phyloP scores from a whole-genome alignment of 35 echinoderm and acorn worm genomes.

The Ophiothrix spiculata region DNA sequence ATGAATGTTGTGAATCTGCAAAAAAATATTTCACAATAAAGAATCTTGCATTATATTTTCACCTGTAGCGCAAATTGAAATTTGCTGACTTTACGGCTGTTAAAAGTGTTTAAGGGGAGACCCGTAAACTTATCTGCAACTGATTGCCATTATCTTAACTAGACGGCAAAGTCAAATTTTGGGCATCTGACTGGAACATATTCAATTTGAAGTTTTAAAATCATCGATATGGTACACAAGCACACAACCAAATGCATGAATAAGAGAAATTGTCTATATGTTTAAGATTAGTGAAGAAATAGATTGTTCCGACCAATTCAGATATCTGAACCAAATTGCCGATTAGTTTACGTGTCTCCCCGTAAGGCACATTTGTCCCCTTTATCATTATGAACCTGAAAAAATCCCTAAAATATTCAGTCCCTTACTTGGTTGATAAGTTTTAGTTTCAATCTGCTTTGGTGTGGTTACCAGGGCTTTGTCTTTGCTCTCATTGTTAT shows the following conservation, averaged over 20 bases:
- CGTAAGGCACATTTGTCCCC: neutral
- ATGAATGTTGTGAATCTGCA: too few relatives aligned
- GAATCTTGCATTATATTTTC: too few relatives aligned
- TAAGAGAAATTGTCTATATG: too few relatives aligned
- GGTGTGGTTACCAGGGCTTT: neutral
- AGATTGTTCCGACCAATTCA: neutral
- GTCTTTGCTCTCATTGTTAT: constrained; percentile 23
- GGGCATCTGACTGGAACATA: too few relatives aligned
- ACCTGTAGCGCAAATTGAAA: too few relatives aligned
- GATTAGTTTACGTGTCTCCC: neutral
- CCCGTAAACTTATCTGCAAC: neutral
- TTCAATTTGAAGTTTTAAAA: too few relatives aligned
- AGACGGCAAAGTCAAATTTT: too few relatives aligned
- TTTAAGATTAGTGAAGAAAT: too few relatives aligned
- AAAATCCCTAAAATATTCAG: neutral
- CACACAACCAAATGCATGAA: too few relatives aligned
- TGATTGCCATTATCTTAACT: neutral
- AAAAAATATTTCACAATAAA: too few relatives aligned
- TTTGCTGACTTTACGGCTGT: too few relatives aligned
- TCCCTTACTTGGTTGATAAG: constrained; percentile 79
- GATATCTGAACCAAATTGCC: neutral
- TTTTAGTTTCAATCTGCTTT: constrained; percentile 47
- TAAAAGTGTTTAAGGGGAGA: neutral
- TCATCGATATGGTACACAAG: too few relatives aligned
- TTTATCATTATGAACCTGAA: neutral